Evolutionary conservation across 2,797 vertebrate species (phyloP).

Genomic region (Choloepus didactylus): DNA sequence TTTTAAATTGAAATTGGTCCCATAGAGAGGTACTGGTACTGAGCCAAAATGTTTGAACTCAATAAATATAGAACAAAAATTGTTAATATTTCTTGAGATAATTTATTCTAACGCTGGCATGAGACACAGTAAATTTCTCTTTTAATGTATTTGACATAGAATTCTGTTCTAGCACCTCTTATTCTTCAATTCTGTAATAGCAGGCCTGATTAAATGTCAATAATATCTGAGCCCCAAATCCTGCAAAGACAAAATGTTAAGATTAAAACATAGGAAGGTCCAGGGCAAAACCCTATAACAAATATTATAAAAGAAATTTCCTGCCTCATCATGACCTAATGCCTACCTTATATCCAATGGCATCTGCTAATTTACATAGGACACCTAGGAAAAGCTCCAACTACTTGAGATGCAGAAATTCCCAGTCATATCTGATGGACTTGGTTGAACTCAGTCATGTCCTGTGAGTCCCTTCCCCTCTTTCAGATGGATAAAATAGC

Average conservation of each 20-base stretch:
- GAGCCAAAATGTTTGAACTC: slow-evolving; percentile 58
- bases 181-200: slow-evolving; percentile 31
- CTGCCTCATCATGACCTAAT: not conserved
- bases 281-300: not conserved
- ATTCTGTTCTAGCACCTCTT: not conserved
- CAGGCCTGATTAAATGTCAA: not conserved
- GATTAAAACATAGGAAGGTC: not conserved
- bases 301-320: not conserved
- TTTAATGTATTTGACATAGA: slow-evolving; percentile 42
- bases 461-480: not conserved
- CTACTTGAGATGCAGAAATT: not conserved
- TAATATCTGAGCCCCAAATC: not conserved
- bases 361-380: not conserved
- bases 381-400: not conserved
- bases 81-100: slow-evolving; percentile 51
- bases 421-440: not conserved
- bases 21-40: slow-evolving; percentile 16
- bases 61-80: slow-evolving; percentile 25
- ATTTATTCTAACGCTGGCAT: slow-evolving; percentile 60
- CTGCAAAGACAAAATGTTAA: slow-evolving; percentile 7
- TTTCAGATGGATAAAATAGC: slow-evolving; percentile 1
- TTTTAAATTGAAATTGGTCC: slow-evolving; percentile 53
- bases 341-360: not conserved
- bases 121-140: not conserved
- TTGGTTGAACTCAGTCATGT: not conserved